A percentile compares a stretch with the other conserved stretches of the same genome.
phyloP scores from a whole-genome alignment of 2,113 vertebrate species.

The Vireo altiloquus region DNA sequence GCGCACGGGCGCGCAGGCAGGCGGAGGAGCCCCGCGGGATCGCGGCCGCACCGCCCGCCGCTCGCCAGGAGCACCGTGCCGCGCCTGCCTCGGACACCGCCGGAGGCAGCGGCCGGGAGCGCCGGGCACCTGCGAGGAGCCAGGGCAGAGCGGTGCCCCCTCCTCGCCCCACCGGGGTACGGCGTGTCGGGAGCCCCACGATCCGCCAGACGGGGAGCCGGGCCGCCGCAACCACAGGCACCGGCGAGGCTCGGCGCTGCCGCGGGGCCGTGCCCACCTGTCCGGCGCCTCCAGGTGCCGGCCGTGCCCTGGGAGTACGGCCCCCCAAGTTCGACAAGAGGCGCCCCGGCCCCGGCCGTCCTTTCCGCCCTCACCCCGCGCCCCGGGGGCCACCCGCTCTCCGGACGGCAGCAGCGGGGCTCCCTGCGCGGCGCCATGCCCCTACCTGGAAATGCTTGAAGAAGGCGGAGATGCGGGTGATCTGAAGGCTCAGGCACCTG shows the following conservation, averaged over 20 bases:
- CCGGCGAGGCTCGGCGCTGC: not conserved
- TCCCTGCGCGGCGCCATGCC: not conserved
- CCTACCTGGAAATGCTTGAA: slow-evolving; percentile 92
- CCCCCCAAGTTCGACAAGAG: not conserved
- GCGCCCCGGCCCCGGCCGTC: not conserved
- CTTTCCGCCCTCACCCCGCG: not conserved
- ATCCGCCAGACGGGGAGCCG: not conserved
- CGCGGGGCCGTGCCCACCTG: not conserved
- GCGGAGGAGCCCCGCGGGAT: not conserved
- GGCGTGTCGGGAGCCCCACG: not conserved
- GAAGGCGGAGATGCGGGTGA: slow-evolving; percentile 93
- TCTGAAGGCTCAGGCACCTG: slow-evolving; percentile 93
- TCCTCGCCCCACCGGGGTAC: not conserved
- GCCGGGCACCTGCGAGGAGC: not conserved
- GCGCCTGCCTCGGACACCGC: too few relatives aligned
- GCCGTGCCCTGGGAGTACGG: not conserved
- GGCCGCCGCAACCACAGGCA: not conserved
- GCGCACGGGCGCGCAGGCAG: not conserved
- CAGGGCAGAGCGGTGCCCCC: not conserved
- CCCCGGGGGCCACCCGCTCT: not conserved
- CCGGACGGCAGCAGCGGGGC: not conserved
- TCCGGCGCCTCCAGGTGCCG: not conserved
- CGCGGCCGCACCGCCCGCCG: not conserved
- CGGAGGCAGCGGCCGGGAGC: not conserved
- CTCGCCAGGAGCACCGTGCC: not conserved